These are phyloP conservation scores for Plumapathes pennacea DNA, from an alignment of 92 coral and sea anemone genomes.

Conservation along the genomic window DNA sequence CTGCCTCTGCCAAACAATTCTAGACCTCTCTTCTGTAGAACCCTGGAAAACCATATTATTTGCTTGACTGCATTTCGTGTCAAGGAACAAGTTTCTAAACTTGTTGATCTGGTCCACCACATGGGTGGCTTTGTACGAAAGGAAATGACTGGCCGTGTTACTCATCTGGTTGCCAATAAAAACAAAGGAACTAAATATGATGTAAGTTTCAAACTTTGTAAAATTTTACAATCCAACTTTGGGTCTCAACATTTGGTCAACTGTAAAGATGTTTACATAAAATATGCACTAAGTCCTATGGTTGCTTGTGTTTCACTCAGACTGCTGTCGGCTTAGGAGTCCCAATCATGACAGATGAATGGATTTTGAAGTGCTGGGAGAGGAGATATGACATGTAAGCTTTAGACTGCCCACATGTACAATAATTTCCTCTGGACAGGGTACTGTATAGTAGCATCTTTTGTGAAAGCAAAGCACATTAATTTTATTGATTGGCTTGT, in stretches of 20 bases:
- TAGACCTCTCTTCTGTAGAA: slow-evolving; percentile 81
- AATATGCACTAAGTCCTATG: too few relatives aligned
- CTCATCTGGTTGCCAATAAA: slow-evolving; percentile 92
- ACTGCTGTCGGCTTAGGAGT: slow-evolving; percentile 97
- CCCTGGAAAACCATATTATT: slow-evolving; percentile 78
- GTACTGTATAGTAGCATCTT: too few relatives aligned
- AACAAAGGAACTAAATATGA: slow-evolving; percentile 93
- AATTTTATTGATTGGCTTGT: too few relatives aligned
- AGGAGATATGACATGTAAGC: slow-evolving; percentile 87
- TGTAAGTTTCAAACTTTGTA: slow-evolving; percentile 63
- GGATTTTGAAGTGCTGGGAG: slow-evolving; percentile 91
- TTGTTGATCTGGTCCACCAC: slow-evolving; percentile 90
- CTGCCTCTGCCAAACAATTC: slow-evolving; percentile 90
- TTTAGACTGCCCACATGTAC: too few relatives aligned
- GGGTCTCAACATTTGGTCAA: too few relatives aligned
- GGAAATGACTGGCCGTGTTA: slow-evolving; percentile 89
- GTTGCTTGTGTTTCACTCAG: slow-evolving; percentile 29
- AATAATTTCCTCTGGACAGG: too few relatives aligned
- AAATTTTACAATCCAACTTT: too few relatives aligned
- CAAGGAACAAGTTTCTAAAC: slow-evolving; percentile 75
- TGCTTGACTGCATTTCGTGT: slow-evolving; percentile 94
- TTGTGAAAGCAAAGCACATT: too few relatives aligned
- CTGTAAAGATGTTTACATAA: too few relatives aligned
- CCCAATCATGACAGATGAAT: slow-evolving; percentile 91
- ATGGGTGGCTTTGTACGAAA: slow-evolving; percentile 98